Evolutionary conservation across 2,888 invertebrate species (phyloP).

Genomic region (Sesia bembeciformis): DNA sequence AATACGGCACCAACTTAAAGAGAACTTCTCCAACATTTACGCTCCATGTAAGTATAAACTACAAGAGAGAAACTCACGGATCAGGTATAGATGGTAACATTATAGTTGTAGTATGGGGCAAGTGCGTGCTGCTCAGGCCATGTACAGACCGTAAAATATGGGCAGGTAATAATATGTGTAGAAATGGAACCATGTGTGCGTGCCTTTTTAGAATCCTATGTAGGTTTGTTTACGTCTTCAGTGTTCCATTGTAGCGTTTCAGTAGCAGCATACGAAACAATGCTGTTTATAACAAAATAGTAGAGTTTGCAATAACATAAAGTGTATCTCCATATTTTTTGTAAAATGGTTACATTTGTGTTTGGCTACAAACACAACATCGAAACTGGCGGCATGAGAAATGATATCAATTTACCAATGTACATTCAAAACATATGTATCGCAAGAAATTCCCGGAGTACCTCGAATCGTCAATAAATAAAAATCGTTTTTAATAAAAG

Average conservation of each 20-base stretch:
- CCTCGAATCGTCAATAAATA: constrained; percentile 61
- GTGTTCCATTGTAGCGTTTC: not conserved
- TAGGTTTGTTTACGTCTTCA: constrained; percentile 9
- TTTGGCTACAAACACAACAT: not conserved
- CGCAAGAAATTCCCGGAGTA: constrained; percentile 34
- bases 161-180: constrained; percentile 25
- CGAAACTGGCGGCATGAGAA: constrained; percentile 4
- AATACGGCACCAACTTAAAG: constrained; percentile 9
- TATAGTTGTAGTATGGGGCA: constrained; percentile 20
- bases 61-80: constrained; percentile 6
- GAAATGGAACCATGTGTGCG: constrained; percentile 18
- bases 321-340: too few species aligned
- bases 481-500: constrained; percentile 68
- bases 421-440: constrained; percentile 17
- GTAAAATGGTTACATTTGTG: not conserved
- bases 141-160: constrained; percentile 24
- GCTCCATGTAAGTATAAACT: not conserved
- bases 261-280: too few species aligned
- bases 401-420: constrained; percentile 11
- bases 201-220: constrained; percentile 7
- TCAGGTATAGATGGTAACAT: constrained; percentile 20
- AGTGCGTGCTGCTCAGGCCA: constrained; percentile 23
- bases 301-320: too few species aligned
- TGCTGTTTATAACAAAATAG: too few species aligned
- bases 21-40: constrained; percentile 8